These are phyloP conservation scores for Sebastes oblongus DNA, from an alignment of 2,797 vertebrate genomes.

Conservation along the genomic window DNA sequence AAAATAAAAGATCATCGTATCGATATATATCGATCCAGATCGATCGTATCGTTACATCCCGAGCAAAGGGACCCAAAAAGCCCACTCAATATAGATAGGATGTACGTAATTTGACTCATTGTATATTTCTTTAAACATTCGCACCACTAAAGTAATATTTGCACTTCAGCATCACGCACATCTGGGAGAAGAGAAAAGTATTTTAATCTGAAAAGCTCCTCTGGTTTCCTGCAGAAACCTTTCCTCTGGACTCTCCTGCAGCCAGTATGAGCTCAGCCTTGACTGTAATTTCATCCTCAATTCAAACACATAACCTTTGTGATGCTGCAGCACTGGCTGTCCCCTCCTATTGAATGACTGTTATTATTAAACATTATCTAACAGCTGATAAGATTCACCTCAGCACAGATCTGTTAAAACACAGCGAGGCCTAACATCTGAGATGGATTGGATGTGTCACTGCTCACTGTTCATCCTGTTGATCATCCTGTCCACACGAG, in stretches of 20 bases:
- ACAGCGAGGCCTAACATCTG: background rate
- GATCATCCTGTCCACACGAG: background rate
- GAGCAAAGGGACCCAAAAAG: background rate
- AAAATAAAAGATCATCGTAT: too few species aligned
- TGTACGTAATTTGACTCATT: background rate
- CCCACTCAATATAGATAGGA: background rate
- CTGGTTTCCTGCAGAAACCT: background rate
- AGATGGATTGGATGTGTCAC: background rate
- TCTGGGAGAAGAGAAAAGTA: background rate
- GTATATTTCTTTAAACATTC: background rate
- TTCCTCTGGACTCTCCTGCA: background rate
- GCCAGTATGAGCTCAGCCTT: background rate
- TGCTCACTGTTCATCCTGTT: background rate
- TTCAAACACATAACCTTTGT: conserved; percentile 3
- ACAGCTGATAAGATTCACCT: conserved; percentile 6
- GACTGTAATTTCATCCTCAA: conserved; percentile 3
- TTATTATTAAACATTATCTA: conserved; percentile 18
- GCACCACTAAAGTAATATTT: background rate
- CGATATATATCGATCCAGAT: too few species aligned
- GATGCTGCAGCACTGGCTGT: conserved; percentile 36
- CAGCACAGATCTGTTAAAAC: background rate
- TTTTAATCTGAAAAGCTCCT: conserved; percentile 53
- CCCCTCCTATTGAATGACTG: conserved; percentile 56
- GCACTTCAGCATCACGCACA: background rate
- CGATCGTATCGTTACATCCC: too few species aligned